Evolutionary conservation across 2,888 invertebrate species (phyloP).

Genomic region (Scaptomyza tumidula): DNA sequence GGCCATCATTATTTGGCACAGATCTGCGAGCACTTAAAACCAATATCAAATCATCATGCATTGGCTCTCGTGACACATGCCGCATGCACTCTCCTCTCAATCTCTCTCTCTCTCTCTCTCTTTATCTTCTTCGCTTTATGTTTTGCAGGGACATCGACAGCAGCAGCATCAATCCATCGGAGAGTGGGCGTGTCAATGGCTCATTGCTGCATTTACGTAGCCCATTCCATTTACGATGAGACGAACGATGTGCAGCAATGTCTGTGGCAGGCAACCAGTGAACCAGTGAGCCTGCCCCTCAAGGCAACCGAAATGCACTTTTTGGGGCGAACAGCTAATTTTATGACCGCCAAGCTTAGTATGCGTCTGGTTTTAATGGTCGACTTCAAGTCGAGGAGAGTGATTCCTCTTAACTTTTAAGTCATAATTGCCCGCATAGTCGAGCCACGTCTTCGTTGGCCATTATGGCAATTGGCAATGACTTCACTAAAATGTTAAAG

Average conservation of each 20-base stretch:
- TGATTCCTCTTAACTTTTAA: constrained; percentile 70
- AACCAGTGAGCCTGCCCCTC: constrained; percentile 6
- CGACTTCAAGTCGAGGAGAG: constrained; percentile 54
- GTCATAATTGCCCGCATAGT: constrained; percentile 70
- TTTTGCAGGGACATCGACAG: constrained; percentile 23
- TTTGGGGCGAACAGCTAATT: constrained; percentile 68
- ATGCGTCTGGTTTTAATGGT: constrained; percentile 66
- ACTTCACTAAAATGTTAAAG: constrained; percentile 36
- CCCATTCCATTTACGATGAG: constrained; percentile 63
- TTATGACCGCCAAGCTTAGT: constrained; percentile 68
- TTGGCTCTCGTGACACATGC: constrained; percentile 10
- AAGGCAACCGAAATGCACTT: constrained; percentile 48
- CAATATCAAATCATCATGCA: constrained; percentile 64
- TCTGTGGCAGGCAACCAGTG: constrained; percentile 8
- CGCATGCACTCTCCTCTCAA: background rate
- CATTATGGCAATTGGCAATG: constrained; percentile 76
- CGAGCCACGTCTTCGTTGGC: constrained; percentile 37
- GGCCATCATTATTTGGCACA: constrained; percentile 64
- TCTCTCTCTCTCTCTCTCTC: background rate
- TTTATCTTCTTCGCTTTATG: background rate
- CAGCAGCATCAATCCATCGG: constrained; percentile 27
- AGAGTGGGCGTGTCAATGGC: constrained; percentile 67
- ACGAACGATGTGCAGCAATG: constrained; percentile 59
- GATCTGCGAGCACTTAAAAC: constrained; percentile 49
- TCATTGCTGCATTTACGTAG: constrained; percentile 67